Conservation (phyloP, 2,888 invertebrate species). For the Epinotia nisella region DNA sequence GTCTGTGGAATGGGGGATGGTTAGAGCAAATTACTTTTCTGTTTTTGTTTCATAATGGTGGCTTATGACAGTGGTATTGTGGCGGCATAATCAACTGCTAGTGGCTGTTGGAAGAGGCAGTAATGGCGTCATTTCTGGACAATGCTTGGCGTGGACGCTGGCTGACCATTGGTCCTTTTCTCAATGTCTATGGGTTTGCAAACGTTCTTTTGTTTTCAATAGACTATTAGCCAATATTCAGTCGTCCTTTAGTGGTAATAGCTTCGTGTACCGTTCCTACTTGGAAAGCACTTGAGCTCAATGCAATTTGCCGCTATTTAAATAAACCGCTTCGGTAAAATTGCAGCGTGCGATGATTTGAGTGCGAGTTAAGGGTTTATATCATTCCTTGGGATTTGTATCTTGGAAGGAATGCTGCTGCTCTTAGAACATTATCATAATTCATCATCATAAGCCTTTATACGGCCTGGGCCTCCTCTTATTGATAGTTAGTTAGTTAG, state of each 20-base stretch:
- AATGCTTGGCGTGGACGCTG: slow-evolving; percentile 20
- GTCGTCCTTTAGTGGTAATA: not conserved
- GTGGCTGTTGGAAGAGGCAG: slow-evolving; percentile 22
- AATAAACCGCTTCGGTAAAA: not conserved
- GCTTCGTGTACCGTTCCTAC: not conserved
- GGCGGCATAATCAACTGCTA: slow-evolving; percentile 39
- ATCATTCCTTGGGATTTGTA: not conserved
- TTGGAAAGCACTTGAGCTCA: slow-evolving; percentile 21
- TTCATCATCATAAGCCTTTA: no score
- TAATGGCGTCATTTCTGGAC: slow-evolving; percentile 25
- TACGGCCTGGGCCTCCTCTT: no score
- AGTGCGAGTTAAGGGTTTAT: not conserved
- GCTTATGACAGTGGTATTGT: slow-evolving; percentile 51
- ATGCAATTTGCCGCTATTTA: slow-evolving; percentile 32
- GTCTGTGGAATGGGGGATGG: slow-evolving; percentile 79
- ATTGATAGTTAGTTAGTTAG: no score
- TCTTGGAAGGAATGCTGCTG: no score
- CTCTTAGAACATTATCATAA: no score
- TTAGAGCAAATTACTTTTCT: slow-evolving; percentile 83
- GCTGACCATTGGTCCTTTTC: slow-evolving; percentile 28
- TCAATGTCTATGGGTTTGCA: slow-evolving; percentile 2
- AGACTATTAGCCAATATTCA: not conserved
- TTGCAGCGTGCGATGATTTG: not conserved
- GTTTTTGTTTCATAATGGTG: slow-evolving; percentile 65
- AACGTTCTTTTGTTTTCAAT: slow-evolving; percentile 19